Evolutionary conservation across 2,888 invertebrate genomes (phyloP), one percentile per base, ranked within the genome.

Genomic region (Apotomis betuletana): DNA sequence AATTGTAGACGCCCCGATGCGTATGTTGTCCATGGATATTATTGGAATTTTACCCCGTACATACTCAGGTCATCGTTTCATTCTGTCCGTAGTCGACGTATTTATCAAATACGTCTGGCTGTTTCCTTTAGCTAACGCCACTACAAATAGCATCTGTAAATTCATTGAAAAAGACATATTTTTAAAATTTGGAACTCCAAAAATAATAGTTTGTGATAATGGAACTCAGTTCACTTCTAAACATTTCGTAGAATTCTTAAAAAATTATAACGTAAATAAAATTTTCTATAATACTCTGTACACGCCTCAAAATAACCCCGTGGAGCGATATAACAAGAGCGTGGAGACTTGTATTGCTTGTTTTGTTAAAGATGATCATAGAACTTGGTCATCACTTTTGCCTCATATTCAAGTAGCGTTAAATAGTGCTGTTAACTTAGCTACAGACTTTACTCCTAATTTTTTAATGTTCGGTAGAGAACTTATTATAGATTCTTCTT

Each of bases 181-280:
- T 15, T n/a, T 70, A 8, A 63, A 41, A n/a, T 70, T 64, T 64
- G 70, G 70, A 3, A 58, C 38, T 27, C 70, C 70, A 9, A 63
- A 70, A 10, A 44, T 60, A 12, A 12, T 70, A 41, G 46, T 70
- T 5, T 64, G 64, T 64, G 70, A 70, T n/a, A 70, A 70, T 64
- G 70, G 64, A n/a, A 52, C 64, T 5, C 59, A 64, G n/a, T 63
- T 70, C 4, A 64, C 59, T 44, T 70, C 70, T 27, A 58, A 59
- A 36, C 5, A 57, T 38, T 63, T 70, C 59, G 49, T 49, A 8
- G 59, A 70, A 5, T 70, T 70, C 38, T 46, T 59, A 10, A 64
- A 64, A 52, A 46, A 27, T 4, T 70, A 44, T 54, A 59, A 60
- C n/a, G 54, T 70, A 41, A 49, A 57, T 12, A 70, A 70, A 41